These are phyloP conservation scores for Macrostomum cliftonense DNA, from an alignment of 2,888 invertebrate genomes.

Conservation along the genomic window DNA sequence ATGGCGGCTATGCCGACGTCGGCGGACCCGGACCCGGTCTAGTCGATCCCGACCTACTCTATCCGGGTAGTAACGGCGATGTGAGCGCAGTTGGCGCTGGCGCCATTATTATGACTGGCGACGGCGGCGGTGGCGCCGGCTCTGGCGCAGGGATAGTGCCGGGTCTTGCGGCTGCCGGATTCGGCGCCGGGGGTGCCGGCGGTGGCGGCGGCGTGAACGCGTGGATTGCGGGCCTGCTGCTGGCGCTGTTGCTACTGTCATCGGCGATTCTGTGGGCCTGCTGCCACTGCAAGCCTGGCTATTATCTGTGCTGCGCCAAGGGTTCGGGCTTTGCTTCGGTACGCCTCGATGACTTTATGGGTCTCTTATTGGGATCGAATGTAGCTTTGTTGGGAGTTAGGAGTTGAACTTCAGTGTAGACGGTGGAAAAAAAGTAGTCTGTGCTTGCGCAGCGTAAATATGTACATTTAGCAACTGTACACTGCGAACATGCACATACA, in stretches of 20 bases:
- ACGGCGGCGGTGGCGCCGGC: constrained; percentile 2
- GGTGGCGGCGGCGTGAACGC: neutral
- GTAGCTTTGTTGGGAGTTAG: too few relatives aligned
- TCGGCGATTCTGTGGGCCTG: constrained; percentile 26
- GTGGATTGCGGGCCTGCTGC: constrained; percentile 13
- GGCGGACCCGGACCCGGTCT: constrained; percentile 1
- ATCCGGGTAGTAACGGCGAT: too few relatives aligned
- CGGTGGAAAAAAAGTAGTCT: too few relatives aligned
- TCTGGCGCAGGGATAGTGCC: neutral
- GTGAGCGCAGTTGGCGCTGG: constrained; percentile 1
- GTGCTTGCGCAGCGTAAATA: too few relatives aligned
- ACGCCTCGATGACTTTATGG: too few relatives aligned
- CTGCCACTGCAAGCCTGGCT: constrained; percentile 25
- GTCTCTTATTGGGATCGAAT: too few relatives aligned
- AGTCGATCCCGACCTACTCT: too few relatives aligned
- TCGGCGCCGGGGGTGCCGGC: neutral
- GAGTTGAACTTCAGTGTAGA: too few relatives aligned
- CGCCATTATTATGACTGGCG: constrained; percentile 2
- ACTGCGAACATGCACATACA: too few relatives aligned
- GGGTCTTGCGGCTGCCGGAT: neutral
- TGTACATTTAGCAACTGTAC: too few relatives aligned
- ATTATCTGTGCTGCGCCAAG: neutral
- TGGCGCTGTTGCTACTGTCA: constrained; percentile 15
- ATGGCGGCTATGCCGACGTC: neutral
- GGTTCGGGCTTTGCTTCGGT: neutral